phyloP scores from a whole-genome alignment of 2,797 vertebrate species.

The Microtus obscurus region DNA sequence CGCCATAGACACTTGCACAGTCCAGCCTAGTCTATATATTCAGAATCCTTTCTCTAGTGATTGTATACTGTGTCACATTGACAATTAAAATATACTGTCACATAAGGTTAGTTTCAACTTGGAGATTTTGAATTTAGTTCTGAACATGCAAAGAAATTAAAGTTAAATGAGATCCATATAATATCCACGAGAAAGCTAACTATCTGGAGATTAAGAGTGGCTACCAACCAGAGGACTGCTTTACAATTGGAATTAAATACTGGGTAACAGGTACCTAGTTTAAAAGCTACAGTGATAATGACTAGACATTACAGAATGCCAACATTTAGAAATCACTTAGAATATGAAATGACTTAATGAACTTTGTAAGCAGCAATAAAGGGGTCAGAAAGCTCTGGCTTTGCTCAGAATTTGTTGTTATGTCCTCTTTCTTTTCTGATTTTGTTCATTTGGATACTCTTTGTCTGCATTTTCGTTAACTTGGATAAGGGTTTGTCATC shows the following conservation, averaged over 20 bases:
- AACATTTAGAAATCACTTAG: not conserved
- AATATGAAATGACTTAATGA: not conserved
- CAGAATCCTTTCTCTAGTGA: not conserved
- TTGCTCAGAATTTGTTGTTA: not conserved
- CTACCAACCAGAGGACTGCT: not conserved
- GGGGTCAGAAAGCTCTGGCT: not conserved
- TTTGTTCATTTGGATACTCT: not conserved
- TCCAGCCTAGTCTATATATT: not conserved
- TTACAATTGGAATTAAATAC: not conserved
- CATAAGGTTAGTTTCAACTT: not conserved
- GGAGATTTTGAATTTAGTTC: not conserved
- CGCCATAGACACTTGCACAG: not conserved
- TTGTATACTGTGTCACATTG: not conserved
- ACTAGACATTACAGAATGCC: not conserved
- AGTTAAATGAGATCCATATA: not conserved
- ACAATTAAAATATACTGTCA: not conserved
- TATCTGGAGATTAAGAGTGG: not conserved
- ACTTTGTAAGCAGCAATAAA: not conserved
- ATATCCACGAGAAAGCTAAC: not conserved
- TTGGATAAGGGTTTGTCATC: not conserved
- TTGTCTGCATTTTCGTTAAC: not conserved
- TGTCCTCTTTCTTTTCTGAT: not conserved
- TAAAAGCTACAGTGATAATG: not conserved
- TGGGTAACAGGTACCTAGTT: not conserved
- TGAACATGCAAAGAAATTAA: not conserved